phyloP scores from a whole-genome alignment of 2,888 invertebrate species.

The Sminthurinus aureus region DNA sequence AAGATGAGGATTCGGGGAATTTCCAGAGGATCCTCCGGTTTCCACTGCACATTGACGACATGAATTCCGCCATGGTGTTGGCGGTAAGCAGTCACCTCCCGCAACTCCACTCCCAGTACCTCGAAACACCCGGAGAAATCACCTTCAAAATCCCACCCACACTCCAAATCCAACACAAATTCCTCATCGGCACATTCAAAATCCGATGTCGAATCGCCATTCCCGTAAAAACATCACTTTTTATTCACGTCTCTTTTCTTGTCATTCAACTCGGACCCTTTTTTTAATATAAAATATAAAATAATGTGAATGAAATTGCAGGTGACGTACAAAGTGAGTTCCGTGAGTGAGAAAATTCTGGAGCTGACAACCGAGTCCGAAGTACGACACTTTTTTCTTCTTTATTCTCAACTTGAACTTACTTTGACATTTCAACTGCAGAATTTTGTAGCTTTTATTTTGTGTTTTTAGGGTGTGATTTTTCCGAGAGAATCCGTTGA shows the following conservation, averaged over 20 bases:
- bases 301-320: neutral
- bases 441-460: too few relatives aligned
- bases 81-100: constrained; percentile 17
- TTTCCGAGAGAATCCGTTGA: constrained; percentile 15
- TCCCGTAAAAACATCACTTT: constrained; percentile 35
- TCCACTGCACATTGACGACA: constrained; percentile 29
- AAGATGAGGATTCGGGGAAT: neutral
- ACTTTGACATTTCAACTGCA: too few relatives aligned
- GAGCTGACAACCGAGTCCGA: constrained; percentile 15
- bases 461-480: too few relatives aligned
- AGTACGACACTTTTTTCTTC: too few relatives aligned
- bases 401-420: too few relatives aligned
- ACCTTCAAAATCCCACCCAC: neutral
- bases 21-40: neutral
- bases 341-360: constrained; percentile 10
- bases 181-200: constrained; percentile 23
- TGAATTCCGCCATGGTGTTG: constrained; percentile 10
- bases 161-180: neutral
- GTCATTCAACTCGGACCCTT: too few relatives aligned
- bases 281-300: too few relatives aligned
- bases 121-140: constrained; percentile 32
- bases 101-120: constrained; percentile 22
- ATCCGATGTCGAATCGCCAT: constrained; percentile 19
- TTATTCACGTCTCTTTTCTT: too few relatives aligned
- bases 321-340: constrained; percentile 31